phyloP scores from a whole-genome alignment of 2,113 vertebrate species.

The Stigmatopora argus region DNA sequence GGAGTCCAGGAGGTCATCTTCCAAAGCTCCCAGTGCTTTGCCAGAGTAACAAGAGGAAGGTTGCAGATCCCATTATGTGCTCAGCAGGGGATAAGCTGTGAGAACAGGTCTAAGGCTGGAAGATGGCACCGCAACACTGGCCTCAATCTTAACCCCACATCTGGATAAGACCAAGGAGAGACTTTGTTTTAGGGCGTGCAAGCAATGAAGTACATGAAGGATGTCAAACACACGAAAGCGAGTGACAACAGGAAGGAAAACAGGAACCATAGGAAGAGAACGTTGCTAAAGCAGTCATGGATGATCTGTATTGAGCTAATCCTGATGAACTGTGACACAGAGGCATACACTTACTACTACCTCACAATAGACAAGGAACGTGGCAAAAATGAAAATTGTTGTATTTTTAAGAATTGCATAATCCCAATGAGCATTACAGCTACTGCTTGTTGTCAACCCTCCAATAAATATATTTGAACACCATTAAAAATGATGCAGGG shows the following conservation, averaged over 20 bases:
- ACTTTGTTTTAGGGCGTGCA: too few relatives aligned
- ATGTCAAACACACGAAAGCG: not conserved
- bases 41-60: not conserved
- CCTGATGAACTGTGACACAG: conserved; percentile 53
- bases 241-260: not conserved
- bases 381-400: not conserved
- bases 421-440: too few relatives aligned
- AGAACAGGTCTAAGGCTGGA: conserved; percentile 29
- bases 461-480: too few relatives aligned
- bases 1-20: not conserved
- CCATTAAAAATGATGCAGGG: too few relatives aligned
- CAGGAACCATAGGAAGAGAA: conserved; percentile 17
- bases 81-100: conserved; percentile 54
- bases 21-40: not conserved
- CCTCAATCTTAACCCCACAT: conserved; percentile 46
- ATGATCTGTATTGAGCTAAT: conserved; percentile 57
- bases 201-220: not conserved
- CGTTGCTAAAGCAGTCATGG: conserved; percentile 24
- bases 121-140: conserved; percentile 9
- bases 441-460: not conserved
- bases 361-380: not conserved
- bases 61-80: conserved; percentile 60
- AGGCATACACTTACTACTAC: conserved; percentile 14
- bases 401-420: not conserved
- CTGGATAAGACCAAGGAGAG: conserved; percentile 25